phyloP scores from a whole-genome alignment of 1,140 invertebrate species.

The Drosophila tani region DNA sequence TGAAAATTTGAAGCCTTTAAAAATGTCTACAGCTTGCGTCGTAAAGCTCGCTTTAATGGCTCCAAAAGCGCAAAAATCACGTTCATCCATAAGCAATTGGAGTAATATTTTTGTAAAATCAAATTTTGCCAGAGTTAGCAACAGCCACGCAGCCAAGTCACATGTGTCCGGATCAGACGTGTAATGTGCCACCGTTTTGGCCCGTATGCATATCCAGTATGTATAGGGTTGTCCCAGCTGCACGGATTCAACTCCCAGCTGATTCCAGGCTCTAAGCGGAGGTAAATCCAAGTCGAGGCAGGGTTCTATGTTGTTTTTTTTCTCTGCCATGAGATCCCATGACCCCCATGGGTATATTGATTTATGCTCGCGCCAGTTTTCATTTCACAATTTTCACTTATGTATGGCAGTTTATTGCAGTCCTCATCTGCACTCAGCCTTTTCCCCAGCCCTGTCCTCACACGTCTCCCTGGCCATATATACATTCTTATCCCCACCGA shows the following conservation, averaged over 20 bases:
- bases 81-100: not conserved
- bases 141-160: constrained; percentile 16
- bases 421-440: constrained; percentile 50
- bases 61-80: constrained; percentile 16
- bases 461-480: not conserved
- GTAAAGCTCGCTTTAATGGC: not conserved
- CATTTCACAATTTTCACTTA: constrained; percentile 67
- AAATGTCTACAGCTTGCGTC: not conserved
- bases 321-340: constrained; percentile 7
- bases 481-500: not conserved
- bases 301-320: constrained; percentile 8
- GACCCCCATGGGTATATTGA: constrained; percentile 58
- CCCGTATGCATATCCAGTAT: not conserved
- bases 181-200: constrained; percentile 42
- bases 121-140: constrained; percentile 14
- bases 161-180: constrained; percentile 32
- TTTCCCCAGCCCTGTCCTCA: not conserved
- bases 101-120: constrained; percentile 21
- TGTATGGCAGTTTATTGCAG: constrained; percentile 58
- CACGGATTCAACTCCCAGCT: not conserved
- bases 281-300: constrained; percentile 19
- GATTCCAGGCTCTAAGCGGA: not conserved
- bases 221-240: constrained; percentile 12
- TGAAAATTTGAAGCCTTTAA: not conserved
- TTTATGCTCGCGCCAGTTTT: constrained; percentile 72